Evolutionary conservation across 1,140 invertebrate genomes (phyloP).

Genomic region (Cataglyphis hispanica): DNA sequence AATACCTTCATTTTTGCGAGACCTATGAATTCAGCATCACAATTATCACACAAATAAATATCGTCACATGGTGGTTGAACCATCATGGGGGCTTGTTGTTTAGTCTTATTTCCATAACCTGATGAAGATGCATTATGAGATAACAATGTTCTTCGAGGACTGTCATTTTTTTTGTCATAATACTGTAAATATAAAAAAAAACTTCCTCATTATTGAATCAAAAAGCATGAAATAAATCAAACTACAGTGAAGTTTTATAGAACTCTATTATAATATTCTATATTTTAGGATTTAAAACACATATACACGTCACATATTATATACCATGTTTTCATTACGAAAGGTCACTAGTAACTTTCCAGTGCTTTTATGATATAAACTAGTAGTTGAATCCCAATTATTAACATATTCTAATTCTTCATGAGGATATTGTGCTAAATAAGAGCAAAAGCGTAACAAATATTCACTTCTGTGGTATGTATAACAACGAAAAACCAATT

Average conservation of each 20-base stretch:
- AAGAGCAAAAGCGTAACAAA: conserved; percentile 90
- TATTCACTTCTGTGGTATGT: conserved; percentile 91
- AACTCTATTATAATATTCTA: no score
- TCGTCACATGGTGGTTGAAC: conserved; percentile 88
- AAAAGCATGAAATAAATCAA: neutral
- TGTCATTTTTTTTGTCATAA: conserved; percentile 83
- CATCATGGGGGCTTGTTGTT: conserved; percentile 83
- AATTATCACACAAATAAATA: conserved; percentile 92
- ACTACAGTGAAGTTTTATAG: neutral
- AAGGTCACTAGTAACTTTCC: conserved; percentile 91
- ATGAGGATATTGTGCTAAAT: conserved; percentile 89
- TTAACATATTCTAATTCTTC: conserved; percentile 90
- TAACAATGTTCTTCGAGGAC: conserved; percentile 80
- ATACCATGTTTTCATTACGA: conserved; percentile 91
- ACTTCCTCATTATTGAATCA: conserved; percentile 9
- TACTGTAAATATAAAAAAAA: conserved; percentile 76
- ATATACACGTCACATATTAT: neutral
- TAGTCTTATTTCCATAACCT: conserved; percentile 81
- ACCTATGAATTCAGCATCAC: conserved; percentile 89
- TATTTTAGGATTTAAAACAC: neutral
- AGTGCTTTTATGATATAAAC: conserved; percentile 89
- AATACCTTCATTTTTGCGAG: conserved; percentile 87
- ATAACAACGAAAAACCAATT: conserved; percentile 90
- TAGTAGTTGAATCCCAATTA: conserved; percentile 91
- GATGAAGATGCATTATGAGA: conserved; percentile 74